Conservation (phyloP, 2,797 vertebrate species). For the Neosalanx taihuensis region DNA sequence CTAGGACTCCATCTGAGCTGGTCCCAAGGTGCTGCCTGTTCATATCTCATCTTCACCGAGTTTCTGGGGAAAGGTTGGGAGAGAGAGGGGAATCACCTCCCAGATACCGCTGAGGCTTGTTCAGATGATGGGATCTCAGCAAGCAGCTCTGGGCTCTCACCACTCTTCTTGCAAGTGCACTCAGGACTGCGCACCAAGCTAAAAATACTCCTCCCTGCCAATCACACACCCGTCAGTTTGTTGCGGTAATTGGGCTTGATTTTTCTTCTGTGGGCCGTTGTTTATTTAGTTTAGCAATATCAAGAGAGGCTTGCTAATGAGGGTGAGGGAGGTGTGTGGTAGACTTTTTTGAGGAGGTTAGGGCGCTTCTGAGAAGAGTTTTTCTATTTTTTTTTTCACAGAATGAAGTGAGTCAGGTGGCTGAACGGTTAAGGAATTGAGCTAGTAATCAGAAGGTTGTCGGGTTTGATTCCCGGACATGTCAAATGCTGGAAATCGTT, state of each 20-base stretch:
- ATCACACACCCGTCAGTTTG: slow-evolving; percentile 45
- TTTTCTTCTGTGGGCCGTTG: slow-evolving; percentile 43
- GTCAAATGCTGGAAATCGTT: too few species aligned
- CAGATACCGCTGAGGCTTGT: slow-evolving; percentile 26
- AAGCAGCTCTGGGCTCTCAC: slow-evolving; percentile 11
- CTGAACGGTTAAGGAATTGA: too few species aligned
- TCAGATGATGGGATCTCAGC: slow-evolving; percentile 32
- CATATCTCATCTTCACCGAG: background rate
- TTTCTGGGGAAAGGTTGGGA: slow-evolving; percentile 38
- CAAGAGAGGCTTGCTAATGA: slow-evolving; percentile 48
- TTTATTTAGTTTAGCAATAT: slow-evolving; percentile 44
- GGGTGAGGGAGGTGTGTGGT: slow-evolving; percentile 21
- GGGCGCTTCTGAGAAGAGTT: too few species aligned
- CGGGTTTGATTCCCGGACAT: too few species aligned
- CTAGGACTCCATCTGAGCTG: too few species aligned
- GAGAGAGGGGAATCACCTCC: slow-evolving; percentile 21
- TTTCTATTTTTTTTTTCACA: too few species aligned
- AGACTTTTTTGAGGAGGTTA: background rate
- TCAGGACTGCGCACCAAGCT: background rate
- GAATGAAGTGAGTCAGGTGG: too few species aligned
- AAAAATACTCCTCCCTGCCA: slow-evolving; percentile 24
- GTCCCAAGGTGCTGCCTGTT: too few species aligned
- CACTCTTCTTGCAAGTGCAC: background rate
- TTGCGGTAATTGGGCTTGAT: slow-evolving; percentile 56
- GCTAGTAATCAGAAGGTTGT: too few species aligned